These are phyloP conservation scores for Lepidocyrtoides sp. DNA, from an alignment of 2,888 invertebrate genomes.

Conservation along the genomic window DNA sequence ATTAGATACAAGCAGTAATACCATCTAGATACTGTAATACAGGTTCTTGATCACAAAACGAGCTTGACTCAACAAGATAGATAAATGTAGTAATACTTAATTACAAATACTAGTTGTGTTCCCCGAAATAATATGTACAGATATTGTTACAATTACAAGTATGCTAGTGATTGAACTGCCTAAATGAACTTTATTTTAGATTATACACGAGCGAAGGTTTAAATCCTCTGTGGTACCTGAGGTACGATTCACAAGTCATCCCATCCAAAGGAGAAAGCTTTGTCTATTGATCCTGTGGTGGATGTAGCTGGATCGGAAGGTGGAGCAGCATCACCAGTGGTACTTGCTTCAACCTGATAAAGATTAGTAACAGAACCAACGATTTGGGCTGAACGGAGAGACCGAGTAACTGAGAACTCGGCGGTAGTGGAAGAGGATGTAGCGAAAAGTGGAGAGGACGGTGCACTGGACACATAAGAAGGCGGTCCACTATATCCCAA, in stretches of 20 bases:
- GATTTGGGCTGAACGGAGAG: conserved; percentile 43
- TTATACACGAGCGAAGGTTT: too few species aligned
- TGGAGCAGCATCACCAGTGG: background rate
- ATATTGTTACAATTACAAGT: too few species aligned
- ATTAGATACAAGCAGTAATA: background rate
- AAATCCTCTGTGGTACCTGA: background rate
- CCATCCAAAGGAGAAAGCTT: conserved; percentile 47
- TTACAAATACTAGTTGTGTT: too few species aligned
- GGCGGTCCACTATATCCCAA: conserved; percentile 94
- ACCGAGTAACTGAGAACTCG: conserved; percentile 46
- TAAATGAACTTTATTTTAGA: too few species aligned
- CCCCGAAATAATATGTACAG: too few species aligned
- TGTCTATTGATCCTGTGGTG: conserved; percentile 12
- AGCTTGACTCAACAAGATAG: too few species aligned
- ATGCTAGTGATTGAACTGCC: too few species aligned
- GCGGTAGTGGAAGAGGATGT: conserved; percentile 88
- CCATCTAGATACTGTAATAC: too few species aligned
- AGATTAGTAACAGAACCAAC: conserved; percentile 66
- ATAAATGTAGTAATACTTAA: too few species aligned
- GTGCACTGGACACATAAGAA: conserved; percentile 92
- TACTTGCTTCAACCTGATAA: conserved; percentile 19
- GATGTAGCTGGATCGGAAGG: background rate
- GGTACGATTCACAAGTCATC: conserved; percentile 23
- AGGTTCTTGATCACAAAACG: too few species aligned
- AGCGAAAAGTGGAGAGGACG: conserved; percentile 92